A percentile compares a stretch with the other conserved stretches of the same genome.
Conservation (phyloP, 1,140 invertebrate species). For the Atopsyche davidsoni region DNA sequence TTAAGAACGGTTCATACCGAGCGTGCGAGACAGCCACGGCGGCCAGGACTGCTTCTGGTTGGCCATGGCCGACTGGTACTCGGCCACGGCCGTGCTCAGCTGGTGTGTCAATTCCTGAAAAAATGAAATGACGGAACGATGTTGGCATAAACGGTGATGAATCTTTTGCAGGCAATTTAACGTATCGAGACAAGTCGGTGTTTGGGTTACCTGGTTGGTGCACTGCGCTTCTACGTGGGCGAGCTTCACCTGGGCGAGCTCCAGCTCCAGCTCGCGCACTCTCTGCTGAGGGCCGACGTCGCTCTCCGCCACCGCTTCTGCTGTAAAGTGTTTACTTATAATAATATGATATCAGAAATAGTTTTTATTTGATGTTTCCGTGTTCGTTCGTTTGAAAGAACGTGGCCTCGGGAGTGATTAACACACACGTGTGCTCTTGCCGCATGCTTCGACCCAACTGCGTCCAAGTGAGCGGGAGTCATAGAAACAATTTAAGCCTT, state of each 20-base stretch:
- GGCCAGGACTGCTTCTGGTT: constrained; percentile 67
- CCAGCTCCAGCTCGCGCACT: constrained; percentile 87
- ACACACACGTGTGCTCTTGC: neutral
- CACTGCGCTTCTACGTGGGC: constrained; percentile 96
- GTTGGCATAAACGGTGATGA: neutral
- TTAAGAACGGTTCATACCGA: constrained; percentile 41
- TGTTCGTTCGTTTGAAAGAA: too few species aligned
- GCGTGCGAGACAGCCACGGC: constrained; percentile 86
- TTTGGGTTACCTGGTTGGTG: constrained; percentile 72
- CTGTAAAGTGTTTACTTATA: too few species aligned
- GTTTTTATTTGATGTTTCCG: too few species aligned
- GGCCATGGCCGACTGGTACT: constrained; percentile 68
- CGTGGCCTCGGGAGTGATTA: too few species aligned
- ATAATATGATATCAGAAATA: too few species aligned
- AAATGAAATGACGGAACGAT: neutral
- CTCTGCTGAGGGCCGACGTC: constrained; percentile 54
- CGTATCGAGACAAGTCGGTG: neutral
- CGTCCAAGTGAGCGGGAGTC: too few species aligned
- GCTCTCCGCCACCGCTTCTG: constrained; percentile 37
- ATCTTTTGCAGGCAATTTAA: neutral
- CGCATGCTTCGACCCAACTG: too few species aligned
- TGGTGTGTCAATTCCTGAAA: constrained; percentile 87
- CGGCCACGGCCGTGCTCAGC: constrained; percentile 72
- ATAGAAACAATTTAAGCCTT: too few species aligned
- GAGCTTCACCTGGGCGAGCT: constrained; percentile 93